Evolutionary conservation across 2,113 vertebrate genomes (phyloP).

Genomic region (Eretmochelys imbricata): DNA sequence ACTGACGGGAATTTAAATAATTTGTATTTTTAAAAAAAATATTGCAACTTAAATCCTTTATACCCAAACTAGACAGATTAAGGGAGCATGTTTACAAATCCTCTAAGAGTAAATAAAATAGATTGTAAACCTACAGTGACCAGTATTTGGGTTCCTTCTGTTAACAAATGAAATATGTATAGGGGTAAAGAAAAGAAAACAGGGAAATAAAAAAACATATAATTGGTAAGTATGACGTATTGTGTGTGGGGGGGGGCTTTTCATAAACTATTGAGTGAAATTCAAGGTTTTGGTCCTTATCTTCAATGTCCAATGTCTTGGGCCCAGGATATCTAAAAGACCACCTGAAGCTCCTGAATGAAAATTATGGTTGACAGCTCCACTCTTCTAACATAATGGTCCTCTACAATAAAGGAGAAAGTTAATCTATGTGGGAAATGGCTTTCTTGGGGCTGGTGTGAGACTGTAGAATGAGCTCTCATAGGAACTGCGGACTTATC

Average conservation of each 20-base stretch:
- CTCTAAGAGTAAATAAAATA: background rate
- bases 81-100: background rate
- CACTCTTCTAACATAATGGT: background rate
- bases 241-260: background rate
- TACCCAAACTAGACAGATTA: background rate
- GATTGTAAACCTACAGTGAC: background rate
- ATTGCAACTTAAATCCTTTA: accelerated
- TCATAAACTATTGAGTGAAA: background rate
- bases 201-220: background rate
- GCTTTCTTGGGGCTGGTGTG: background rate
- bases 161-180: background rate
- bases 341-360: accelerated
- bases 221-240: background rate
- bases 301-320: background rate
- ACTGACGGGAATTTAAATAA: background rate
- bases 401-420: background rate
- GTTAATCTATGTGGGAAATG: background rate
- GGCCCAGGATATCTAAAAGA: background rate
- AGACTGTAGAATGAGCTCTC: background rate
- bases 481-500: background rate
- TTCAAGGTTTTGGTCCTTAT: background rate
- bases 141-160: background rate
- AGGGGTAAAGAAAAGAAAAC: background rate
- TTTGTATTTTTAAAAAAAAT: background rate
- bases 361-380: background rate